These are phyloP conservation scores for Sinonovacula constricta DNA, from an alignment of 1,140 invertebrate genomes.

Conservation along the genomic window DNA sequence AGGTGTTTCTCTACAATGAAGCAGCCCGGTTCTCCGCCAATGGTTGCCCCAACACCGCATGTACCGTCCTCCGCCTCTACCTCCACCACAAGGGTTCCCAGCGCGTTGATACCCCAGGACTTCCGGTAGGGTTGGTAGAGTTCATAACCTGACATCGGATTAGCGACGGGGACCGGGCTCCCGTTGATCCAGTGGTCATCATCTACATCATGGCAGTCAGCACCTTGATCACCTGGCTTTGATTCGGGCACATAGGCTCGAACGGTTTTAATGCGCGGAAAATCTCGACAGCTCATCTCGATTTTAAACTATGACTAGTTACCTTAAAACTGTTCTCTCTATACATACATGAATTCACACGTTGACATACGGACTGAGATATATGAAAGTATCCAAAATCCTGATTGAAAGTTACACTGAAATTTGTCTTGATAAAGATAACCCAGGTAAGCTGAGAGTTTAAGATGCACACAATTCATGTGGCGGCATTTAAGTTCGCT, in stretches of 20 bases:
- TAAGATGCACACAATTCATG: no score
- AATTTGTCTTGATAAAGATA: no score
- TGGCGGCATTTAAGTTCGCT: no score
- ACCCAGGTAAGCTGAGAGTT: no score
- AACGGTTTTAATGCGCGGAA: slow-evolving; percentile 67
- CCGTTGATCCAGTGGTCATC: slow-evolving; percentile 76
- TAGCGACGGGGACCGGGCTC: slow-evolving; percentile 67
- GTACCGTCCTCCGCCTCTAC: slow-evolving; percentile 73
- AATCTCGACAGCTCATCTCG: slow-evolving; percentile 39
- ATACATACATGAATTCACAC: no score
- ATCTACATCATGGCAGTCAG: slow-evolving; percentile 73
- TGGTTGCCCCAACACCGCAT: slow-evolving; percentile 70
- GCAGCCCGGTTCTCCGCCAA: slow-evolving; percentile 73
- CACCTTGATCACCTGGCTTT: slow-evolving; percentile 63
- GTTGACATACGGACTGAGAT: no score
- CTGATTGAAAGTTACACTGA: no score
- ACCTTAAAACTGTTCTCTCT: no score
- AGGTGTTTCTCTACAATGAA: slow-evolving; percentile 74
- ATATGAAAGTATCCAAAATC: no score
- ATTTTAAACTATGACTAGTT: neutral
- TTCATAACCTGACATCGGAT: slow-evolving; percentile 71
- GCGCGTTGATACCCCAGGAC: slow-evolving; percentile 75
- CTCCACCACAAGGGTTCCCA: slow-evolving; percentile 72
- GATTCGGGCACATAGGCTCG: slow-evolving; percentile 64
- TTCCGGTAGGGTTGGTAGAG: slow-evolving; percentile 68